A percentile compares a stretch with the other conserved stretches of the same genome.
phyloP scores from a whole-genome alignment of 2,113 vertebrate genomes.

The Ondatra zibethicus region DNA sequence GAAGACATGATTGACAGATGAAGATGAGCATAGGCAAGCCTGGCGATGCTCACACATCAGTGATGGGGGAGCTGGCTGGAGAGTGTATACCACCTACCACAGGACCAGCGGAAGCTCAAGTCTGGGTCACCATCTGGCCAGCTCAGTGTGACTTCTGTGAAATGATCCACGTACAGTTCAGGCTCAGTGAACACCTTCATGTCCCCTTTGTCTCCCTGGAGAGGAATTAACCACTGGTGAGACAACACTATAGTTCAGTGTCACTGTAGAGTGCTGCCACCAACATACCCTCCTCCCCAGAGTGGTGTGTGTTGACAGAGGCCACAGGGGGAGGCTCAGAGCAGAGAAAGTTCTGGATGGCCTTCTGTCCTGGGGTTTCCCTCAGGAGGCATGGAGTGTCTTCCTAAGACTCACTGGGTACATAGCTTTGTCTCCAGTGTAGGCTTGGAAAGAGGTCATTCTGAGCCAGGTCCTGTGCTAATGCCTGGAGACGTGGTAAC shows the following conservation, averaged over 20 bases:
- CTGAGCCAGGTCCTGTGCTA: neutral
- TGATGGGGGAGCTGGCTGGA: neutral
- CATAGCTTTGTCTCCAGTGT: neutral
- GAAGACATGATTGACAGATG: neutral
- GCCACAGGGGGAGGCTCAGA: neutral
- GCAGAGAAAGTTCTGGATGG: neutral
- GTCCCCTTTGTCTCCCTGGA: conserved; percentile 71
- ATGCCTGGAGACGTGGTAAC: neutral
- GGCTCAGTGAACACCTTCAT: conserved; percentile 78
- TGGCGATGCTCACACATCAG: neutral
- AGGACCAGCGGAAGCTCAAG: conserved; percentile 84
- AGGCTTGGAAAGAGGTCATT: neutral
- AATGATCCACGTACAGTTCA: conserved; percentile 79
- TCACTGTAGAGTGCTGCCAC: too few species aligned
- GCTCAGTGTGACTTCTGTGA: conserved; percentile 80
- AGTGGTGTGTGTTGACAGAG: neutral
- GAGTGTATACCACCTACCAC: conserved; percentile 81
- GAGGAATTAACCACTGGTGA: neutral
- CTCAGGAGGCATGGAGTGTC: fast-evolving
- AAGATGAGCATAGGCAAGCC: neutral
- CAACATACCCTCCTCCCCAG: neutral
- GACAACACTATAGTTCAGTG: neutral
- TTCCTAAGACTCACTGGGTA: neutral
- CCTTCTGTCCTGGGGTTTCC: neutral
- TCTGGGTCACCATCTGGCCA: conserved; percentile 77